Base-by-base conservation (phyloP, 2,113 vertebrate genomes). In the Tor tambroides region DNA sequence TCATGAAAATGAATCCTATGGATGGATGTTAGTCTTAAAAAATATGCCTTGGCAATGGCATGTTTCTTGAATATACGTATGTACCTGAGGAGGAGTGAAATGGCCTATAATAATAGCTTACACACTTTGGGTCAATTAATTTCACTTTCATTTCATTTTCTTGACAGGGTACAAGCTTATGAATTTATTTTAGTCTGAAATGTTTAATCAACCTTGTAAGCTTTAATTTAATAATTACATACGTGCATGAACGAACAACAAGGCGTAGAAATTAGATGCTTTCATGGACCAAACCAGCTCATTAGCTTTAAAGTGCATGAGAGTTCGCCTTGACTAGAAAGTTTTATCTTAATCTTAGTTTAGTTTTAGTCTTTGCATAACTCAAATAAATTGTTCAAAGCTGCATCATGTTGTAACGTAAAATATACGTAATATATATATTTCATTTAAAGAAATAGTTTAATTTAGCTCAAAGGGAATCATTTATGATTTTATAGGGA, bases 141-240 rank as follows among this genome's bases (percentile, higher is more conserved):
- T 71, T 80, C 74, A 43, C 67, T 75, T 85, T 85, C 69, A n/a
- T 85, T 85, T 80, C 32, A 81, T 78, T 90, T 69, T 28, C 63
- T 56, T 79, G 74, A 87, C 71, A 32, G 59, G 67, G 78, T 56
- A 87, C 72, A 67, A 54, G 56, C n/a, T 30, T 74, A 19, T 69
- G 35, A 59, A 41, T 71, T 56, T 74, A 88, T 77, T 87, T 87
- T 78, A 78, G 67, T 78, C 78, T 69, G 46, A 87, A 71, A 65
- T 81, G 88, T 83, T 87, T 86, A 88, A 86, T 89, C 77, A 87
- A 72, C 76, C 85, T 43, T 87, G 63, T 38, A 54, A 21, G 30
- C 51, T 69, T 86, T 85, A 83, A 87, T 79, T 83, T 85, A 90
- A 83, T 90, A 79, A 88, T 89, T 85, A 74, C 11, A 49, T 81